phyloP scores from a whole-genome alignment of 2,113 vertebrate species.

The Callipepla californica region DNA sequence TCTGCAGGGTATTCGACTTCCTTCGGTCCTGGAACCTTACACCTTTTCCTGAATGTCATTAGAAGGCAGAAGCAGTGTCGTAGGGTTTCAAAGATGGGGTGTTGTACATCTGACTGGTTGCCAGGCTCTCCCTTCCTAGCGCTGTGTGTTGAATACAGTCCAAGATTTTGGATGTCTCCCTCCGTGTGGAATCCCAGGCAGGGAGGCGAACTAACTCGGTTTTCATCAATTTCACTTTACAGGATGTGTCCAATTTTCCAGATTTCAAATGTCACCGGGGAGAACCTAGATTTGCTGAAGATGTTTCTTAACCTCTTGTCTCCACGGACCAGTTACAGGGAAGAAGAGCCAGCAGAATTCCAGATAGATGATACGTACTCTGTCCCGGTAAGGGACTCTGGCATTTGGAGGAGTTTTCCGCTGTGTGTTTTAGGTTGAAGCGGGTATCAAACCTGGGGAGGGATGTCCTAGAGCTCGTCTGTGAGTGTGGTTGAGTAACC shows the following conservation, averaged over 20 bases:
- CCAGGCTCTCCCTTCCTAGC: constrained; percentile 25
- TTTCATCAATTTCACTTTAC: constrained; percentile 18
- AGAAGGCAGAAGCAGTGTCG: constrained; percentile 10
- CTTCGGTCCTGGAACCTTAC: constrained; percentile 13
- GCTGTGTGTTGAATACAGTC: constrained; percentile 16
- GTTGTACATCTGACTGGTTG: constrained; percentile 15
- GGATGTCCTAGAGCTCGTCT: background rate
- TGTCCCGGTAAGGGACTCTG: constrained; percentile 87
- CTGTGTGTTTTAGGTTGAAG: background rate
- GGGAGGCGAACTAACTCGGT: background rate
- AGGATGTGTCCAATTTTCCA: constrained; percentile 99
- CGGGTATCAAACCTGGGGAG: background rate
- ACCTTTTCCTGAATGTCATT: background rate
- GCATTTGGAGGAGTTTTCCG: background rate
- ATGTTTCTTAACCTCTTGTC: constrained; percentile 99
- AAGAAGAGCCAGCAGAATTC: constrained; percentile 97
- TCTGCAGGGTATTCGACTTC: background rate
- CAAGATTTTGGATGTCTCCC: constrained; percentile 39
- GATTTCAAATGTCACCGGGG: constrained; percentile 96
- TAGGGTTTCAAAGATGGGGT: constrained; percentile 7
- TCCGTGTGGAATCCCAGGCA: background rate
- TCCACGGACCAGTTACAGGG: constrained; percentile 93
- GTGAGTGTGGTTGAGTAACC: background rate
- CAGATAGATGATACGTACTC: constrained; percentile 99
- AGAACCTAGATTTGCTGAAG: constrained; percentile 96